Conservation (phyloP, 2,113 vertebrate species). For the Tringa solitaria region DNA sequence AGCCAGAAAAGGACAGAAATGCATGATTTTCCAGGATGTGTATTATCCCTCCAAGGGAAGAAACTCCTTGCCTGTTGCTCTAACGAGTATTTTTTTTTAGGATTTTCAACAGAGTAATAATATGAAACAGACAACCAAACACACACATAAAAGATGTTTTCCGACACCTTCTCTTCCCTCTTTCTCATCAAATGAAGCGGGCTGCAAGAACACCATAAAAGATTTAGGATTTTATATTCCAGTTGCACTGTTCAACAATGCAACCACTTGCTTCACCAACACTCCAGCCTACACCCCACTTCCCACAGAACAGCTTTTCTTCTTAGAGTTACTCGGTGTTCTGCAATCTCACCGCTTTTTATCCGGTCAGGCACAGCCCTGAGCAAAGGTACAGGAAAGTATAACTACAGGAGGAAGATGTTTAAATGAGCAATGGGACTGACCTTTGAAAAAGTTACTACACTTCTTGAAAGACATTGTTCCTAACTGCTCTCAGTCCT, state of each 20-base stretch:
- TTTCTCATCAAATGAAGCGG: neutral
- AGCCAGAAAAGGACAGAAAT: neutral
- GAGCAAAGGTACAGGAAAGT: conserved; percentile 17
- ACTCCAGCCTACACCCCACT: neutral
- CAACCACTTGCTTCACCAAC: neutral
- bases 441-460: neutral
- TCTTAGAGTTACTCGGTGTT: neutral
- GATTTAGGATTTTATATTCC: neutral
- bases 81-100: neutral
- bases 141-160: neutral
- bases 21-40: neutral
- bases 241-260: neutral
- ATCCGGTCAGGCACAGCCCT: neutral
- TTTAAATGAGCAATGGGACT: neutral
- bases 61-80: neutral
- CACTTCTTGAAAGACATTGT: neutral
- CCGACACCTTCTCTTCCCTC: neutral
- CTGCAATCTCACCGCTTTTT: neutral
- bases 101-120: neutral
- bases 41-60: neutral
- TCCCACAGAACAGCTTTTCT: neutral
- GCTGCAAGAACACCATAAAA: neutral
- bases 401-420: neutral
- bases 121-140: neutral
- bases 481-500: neutral